phyloP scores from a whole-genome alignment of 2,888 invertebrate genomes.

The Thelaira solivaga region DNA sequence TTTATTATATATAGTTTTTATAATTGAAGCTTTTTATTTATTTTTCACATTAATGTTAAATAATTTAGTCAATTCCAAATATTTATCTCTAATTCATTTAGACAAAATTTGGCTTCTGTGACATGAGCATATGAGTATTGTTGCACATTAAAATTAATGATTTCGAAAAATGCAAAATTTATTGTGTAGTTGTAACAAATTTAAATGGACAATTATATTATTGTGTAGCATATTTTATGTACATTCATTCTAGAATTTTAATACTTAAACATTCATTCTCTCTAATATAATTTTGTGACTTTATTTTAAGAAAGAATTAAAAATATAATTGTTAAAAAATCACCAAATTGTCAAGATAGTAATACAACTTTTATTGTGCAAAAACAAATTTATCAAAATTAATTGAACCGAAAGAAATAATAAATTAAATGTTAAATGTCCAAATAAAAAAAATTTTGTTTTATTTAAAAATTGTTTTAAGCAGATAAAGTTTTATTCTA shows the following conservation, averaged over 20 bases:
- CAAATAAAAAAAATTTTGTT: slow-evolving; percentile 29
- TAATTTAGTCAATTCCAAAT: no score
- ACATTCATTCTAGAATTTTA: slow-evolving; percentile 36
- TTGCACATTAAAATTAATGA: no score
- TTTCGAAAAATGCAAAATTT: no score
- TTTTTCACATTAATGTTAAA: no score
- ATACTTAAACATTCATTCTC: slow-evolving; percentile 12
- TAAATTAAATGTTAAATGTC: slow-evolving; percentile 59
- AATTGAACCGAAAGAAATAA: slow-evolving; percentile 45
- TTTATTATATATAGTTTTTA: no score
- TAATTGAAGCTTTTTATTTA: no score
- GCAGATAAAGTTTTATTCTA: neutral
- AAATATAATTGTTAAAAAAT: slow-evolving; percentile 6
- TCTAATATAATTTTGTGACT: slow-evolving; percentile 49
- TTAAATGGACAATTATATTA: neutral
- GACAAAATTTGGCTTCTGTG: no score
- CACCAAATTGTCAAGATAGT: slow-evolving; percentile 20
- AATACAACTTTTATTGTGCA: slow-evolving; percentile 46
- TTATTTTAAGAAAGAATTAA: slow-evolving; percentile 42
- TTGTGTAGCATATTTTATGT: slow-evolving; percentile 46
- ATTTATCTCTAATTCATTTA: no score
- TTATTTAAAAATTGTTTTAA: neutral
- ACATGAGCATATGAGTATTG: no score
- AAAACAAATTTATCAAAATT: slow-evolving; percentile 34
- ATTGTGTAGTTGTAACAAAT: no score